These are phyloP conservation scores for Halcyon badia DNA, from an alignment of 2,797 vertebrate species.

Conservation along the genomic window DNA sequence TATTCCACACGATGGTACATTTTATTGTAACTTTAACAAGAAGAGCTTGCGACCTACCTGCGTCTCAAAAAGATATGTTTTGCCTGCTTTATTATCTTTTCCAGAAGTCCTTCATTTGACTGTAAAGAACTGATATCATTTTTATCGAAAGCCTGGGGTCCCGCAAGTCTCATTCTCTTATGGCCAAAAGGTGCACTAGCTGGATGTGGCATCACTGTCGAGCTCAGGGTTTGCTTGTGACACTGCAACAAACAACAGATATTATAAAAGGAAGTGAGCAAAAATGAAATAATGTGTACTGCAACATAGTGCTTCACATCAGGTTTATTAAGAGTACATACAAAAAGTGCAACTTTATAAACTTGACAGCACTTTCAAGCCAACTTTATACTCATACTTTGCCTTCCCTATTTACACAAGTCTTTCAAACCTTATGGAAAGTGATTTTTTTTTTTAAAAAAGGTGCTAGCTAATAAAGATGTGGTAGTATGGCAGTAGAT, in stretches of 20 bases:
- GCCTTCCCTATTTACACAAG: background rate
- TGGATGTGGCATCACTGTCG: slow-evolving; percentile 93
- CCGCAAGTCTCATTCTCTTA: slow-evolving; percentile 92
- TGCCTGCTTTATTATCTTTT: slow-evolving; percentile 99
- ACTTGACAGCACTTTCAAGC: background rate
- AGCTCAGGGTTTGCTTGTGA: slow-evolving; percentile 96
- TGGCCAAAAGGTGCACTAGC: slow-evolving; percentile 94
- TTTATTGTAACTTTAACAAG: background rate
- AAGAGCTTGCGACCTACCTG: slow-evolving; percentile 80
- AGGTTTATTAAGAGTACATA: background rate
- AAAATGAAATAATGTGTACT: background rate
- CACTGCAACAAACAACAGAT: slow-evolving; percentile 82
- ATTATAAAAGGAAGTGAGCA: background rate
- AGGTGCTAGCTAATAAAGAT: background rate
- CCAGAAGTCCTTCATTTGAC: slow-evolving; percentile 93
- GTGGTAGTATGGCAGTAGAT: background rate
- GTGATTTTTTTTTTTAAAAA: background rate
- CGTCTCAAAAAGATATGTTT: slow-evolving; percentile 97
- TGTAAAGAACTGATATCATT: slow-evolving; percentile 90
- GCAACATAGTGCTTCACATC: background rate
- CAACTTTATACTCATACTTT: background rate
- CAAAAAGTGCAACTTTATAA: background rate
- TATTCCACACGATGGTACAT: background rate
- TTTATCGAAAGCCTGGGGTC: slow-evolving; percentile 94
- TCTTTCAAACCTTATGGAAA: background rate